Base-by-base conservation (phyloP, 2,113 vertebrate species). In the Myrmophylax atrothorax region DNA sequence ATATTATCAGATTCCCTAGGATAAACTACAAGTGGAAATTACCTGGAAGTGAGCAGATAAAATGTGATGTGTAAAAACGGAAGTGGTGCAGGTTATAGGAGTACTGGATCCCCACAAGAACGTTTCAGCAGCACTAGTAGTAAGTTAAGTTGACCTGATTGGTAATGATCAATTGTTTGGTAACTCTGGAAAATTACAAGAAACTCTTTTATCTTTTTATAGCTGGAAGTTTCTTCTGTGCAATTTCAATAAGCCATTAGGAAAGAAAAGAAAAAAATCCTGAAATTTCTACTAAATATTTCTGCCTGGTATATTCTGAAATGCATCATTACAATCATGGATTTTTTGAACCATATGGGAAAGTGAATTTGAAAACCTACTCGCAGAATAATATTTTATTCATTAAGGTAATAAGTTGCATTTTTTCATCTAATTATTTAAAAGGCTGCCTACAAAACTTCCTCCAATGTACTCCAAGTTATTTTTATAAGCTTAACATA, bases 401-500 rank as follows among this genome's bases (percentile, higher is more conserved):
- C 55, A 94, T 91, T 94, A 93, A 44, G 40, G 28, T 77, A 96
- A 52, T 70, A 94, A 87, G 37, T 87, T 53, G 44, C 19, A 16
- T 87, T 92, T 89, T 59, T 69, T 42, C 35, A 77, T 92, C 82
- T 95, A 66, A 95, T 89, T 93, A n/a, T 90, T 88, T 62, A n/a
- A 93, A 76, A 86, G n/a, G 29, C 35, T 90, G 4, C 37, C 58
- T 94, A 59, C 44, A 89, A 92, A 94, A 38, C 80, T 63, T 68
- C 37, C 14, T 93, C n/a, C 6, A 75, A 38, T 1, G 4, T 90
- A 68, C 78, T 91, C 64, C 91, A 60, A 85, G 66, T 69, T 66
- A 63, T 42, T 93, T 89, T 86, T 69, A 74, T 82, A 90, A 90
- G 81, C 70, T 82, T 95, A 95, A 93, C 89, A 88, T 14, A 95